These are phyloP conservation scores for Polypterus senegalus DNA, from an alignment of 2,113 vertebrate species.

Conservation along the genomic window DNA sequence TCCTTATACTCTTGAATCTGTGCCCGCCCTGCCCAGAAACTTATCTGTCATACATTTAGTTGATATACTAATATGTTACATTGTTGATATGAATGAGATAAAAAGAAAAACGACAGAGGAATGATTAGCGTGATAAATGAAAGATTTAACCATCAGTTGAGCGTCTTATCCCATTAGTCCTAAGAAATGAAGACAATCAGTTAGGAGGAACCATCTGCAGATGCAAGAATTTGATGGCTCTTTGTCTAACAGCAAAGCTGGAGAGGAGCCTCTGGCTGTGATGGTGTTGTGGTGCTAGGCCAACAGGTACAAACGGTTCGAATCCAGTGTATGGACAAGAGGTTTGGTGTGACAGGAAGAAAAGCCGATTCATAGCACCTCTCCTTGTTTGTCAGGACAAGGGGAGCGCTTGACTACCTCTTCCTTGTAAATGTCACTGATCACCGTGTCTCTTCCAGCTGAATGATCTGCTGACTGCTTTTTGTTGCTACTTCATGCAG, in stretches of 20 bases:
- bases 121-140: neutral
- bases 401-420: neutral
- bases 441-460: slow-evolving; percentile 12
- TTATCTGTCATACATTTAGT: neutral
- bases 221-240: neutral
- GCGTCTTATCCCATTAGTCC: neutral
- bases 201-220: too few relatives aligned
- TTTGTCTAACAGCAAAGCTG: neutral
- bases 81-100: neutral
- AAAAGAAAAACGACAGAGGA: neutral
- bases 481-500: neutral
- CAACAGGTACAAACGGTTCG: neutral
- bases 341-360: too few relatives aligned
- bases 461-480: slow-evolving; percentile 5
- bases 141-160: neutral
- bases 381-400: neutral
- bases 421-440: slow-evolving; percentile 17
- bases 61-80: neutral
- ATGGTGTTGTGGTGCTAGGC: neutral
- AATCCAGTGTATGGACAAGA: neutral
- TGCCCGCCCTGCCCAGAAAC: neutral
- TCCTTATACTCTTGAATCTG: neutral
- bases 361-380: neutral
- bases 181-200: too few relatives aligned
- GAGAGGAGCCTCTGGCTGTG: neutral